These are phyloP conservation scores for Cyclina sinensis DNA, from an alignment of 1,140 invertebrate species.

Conservation along the genomic window DNA sequence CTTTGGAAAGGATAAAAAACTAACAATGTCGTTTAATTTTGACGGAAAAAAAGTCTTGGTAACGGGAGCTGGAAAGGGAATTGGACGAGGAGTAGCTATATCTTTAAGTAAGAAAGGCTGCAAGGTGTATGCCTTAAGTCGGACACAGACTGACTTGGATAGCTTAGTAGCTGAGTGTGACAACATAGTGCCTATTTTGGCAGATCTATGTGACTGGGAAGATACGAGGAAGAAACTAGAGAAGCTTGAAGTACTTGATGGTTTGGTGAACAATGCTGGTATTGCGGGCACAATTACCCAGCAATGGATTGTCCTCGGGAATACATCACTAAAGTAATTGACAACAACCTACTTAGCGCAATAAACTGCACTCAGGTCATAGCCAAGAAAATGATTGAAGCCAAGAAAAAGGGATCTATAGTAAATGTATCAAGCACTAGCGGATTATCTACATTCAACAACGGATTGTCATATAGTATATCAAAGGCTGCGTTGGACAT, in stretches of 20 bases:
- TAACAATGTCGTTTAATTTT: constrained; percentile 30
- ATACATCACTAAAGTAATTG: neutral
- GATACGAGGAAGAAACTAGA: too few relatives aligned
- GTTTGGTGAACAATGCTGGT: neutral
- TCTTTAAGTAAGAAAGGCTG: neutral
- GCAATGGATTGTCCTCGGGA: neutral
- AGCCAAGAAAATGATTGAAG: constrained; percentile 91
- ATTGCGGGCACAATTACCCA: neutral
- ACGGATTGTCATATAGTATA: constrained; percentile 92
- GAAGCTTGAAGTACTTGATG: constrained; percentile 90
- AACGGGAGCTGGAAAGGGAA: constrained; percentile 51
- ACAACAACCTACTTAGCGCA: neutral
- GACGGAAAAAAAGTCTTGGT: constrained; percentile 31
- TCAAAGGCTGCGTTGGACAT: constrained; percentile 88
- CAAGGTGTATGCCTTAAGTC: too few relatives aligned
- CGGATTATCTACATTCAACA: constrained; percentile 89
- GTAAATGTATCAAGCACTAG: constrained; percentile 96
- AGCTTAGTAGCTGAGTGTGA: too few relatives aligned
- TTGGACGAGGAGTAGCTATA: constrained; percentile 34
- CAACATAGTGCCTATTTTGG: too few relatives aligned
- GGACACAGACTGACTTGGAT: too few relatives aligned
- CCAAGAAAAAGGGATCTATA: constrained; percentile 91
- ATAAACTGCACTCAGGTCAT: constrained; percentile 91
- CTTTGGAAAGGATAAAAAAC: too few relatives aligned
- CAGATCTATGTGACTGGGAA: too few relatives aligned